Evolutionary conservation across 1,140 invertebrate species (phyloP).

Genomic region (Temnothorax curvispinosus): DNA sequence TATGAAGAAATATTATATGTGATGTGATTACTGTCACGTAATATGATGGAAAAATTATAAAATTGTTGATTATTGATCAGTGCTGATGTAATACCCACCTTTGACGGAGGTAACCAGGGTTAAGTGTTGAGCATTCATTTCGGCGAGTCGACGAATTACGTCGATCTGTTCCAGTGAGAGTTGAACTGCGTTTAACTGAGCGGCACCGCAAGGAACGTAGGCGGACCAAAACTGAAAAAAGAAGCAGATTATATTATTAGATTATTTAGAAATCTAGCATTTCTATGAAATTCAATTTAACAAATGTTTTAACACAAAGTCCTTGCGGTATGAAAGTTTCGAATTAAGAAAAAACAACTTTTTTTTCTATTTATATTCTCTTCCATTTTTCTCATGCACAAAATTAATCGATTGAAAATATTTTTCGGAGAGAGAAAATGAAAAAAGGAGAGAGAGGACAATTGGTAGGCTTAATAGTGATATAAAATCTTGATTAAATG

Average conservation of each 20-base stretch:
- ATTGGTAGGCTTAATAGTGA: neutral
- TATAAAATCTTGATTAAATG: neutral
- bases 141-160: constrained; percentile 92
- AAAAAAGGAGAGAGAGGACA: neutral
- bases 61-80: neutral
- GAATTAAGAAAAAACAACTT: neutral
- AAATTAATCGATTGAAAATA: neutral
- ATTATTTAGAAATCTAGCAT: neutral
- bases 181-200: constrained; percentile 93
- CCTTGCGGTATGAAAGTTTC: no score
- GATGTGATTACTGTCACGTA: neutral
- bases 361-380: neutral
- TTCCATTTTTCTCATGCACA: neutral
- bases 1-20: neutral
- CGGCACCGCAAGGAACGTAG: constrained; percentile 94
- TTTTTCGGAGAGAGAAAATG: neutral
- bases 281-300: neutral
- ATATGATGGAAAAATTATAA: neutral
- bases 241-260: neutral
- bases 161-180: constrained; percentile 94
- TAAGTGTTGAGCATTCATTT: constrained; percentile 88
- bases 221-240: constrained; percentile 93
- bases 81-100: constrained; percentile 83
- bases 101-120: constrained; percentile 88
- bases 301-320: neutral